Base-by-base conservation (phyloP, 2,888 invertebrate genomes). In the Laspeyria flexula region DNA sequence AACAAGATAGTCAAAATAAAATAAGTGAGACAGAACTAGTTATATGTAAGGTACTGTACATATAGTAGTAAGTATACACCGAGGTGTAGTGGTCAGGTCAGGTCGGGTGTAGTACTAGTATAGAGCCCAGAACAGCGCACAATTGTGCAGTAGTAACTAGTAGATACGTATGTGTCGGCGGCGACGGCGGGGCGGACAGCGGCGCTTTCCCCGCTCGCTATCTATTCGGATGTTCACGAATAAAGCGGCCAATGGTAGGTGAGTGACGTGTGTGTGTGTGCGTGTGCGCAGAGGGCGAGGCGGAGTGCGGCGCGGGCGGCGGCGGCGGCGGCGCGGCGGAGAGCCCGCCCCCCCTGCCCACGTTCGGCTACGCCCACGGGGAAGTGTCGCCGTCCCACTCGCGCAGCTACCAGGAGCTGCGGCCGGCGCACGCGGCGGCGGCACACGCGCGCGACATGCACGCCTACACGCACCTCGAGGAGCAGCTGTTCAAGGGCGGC, bases 381-480 rank as follows among this genome's bases (percentile, higher is more conserved):
- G 75, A 71, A 71, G 73, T 77, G 77, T 83, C 87, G 78, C 85
- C 88, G 82, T 77, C 85, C 77, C 84, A 74, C 81, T 78, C 86
- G 82, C 88, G 87, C 86, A 83, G 88, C 88, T 89, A 90, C 88
- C 88, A 90, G 84, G 90, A 90, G 88, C 85, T 90, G 79, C 84
- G 88, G 75, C 86, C 86, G 67, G 83, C 86, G 64, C 70, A 60
- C 34, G 53, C 53, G 30, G 43, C 46, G 46, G 81, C 70, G 71
- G 65, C 85, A 81, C 78, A 81, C 84, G 81, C 85, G 78, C 88
- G 90, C 82, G 90, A 88, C 85, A 87, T 89, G 89, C 88, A 86
- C 82, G 60, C 85, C 70, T 88, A 89, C 84, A 81, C 82, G 82
- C 87, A 88, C 85, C 75, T 84, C 73, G 85, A 85, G 67, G 84